Base-by-base conservation (phyloP, 2,888 invertebrate genomes). In the Lasius fuliginosus region DNA sequence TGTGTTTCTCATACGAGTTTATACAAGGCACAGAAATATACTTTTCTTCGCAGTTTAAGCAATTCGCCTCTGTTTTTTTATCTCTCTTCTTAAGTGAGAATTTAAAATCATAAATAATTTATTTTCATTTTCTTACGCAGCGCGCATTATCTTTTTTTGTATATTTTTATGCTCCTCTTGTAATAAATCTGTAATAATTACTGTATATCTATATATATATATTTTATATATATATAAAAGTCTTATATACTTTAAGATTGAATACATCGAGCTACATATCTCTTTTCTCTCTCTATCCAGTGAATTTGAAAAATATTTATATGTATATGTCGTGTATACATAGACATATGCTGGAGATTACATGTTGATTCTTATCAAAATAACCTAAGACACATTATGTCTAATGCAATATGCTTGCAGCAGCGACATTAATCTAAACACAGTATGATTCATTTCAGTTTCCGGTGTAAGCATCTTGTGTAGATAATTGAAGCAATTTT, bases 351-450 rank as follows among this genome's bases (percentile, higher is more conserved):
- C 42, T 64, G n/a, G 42, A 33, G 6, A 33, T 62, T n/a, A 4
- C 4, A 46, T 46, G 46, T 60, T 1, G 0, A 60, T 62, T 75
- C n/a, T 65, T 23, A 49, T 23, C 4, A 1, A 11, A 23, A 76
- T 23, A 76, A 65, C 27, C 11, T 1, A 27, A 53, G 23, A 23
- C 0, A 36, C 12, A 15, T 64, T 33, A 4, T 5, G 12, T 12
- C 1, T 49, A 67, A 8, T 2, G 2, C 18, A 53, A 42, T 58
- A 23, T 23, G 11, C n/a, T 36, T 33, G n/a, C 4, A n/a, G 3
- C 18, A 36, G 9, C 18, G 1, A 53, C n/a, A 67, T 76, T 76
- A 23, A 36, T 65, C 18, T 65, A 75, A 64, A 74, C 30, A 33
- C 9, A 15, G 18, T 76, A 46, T 33, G 68, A 76, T 36, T 67